phyloP scores from a whole-genome alignment of 2,888 invertebrate species.

The Bugula neritina region DNA sequence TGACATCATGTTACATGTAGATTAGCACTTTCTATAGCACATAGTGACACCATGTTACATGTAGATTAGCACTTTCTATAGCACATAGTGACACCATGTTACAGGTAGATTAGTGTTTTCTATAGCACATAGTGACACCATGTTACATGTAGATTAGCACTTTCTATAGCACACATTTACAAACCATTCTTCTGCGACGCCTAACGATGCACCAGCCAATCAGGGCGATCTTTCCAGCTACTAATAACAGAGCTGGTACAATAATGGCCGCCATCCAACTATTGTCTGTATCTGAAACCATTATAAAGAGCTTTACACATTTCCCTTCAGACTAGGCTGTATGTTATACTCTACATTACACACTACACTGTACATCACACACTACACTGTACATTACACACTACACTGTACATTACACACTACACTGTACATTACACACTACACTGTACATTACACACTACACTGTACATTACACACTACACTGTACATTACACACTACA shows the following conservation, averaged over 20 bases:
- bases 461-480: not conserved
- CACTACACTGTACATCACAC: not conserved
- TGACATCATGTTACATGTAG: not conserved
- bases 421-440: not conserved
- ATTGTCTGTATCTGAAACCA: too few species aligned
- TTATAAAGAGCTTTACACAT: too few species aligned
- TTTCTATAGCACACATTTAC: not conserved
- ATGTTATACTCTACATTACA: not conserved
- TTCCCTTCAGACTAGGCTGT: too few species aligned
- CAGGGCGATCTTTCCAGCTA: not conserved
- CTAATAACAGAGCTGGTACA: not conserved
- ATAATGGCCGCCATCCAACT: too few species aligned
- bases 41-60: not conserved
- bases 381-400: not conserved
- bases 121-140: not conserved
- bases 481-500: not conserved
- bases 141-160: not conserved
- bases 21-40: not conserved
- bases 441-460: not conserved
- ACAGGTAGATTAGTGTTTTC: not conserved
- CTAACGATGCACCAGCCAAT: not conserved
- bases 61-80: not conserved
- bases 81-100: not conserved
- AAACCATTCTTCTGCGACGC: not conserved
- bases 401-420: not conserved